Evolutionary conservation across 2,888 invertebrate genomes (phyloP).

Genomic region (Drosophila yooni): DNA sequence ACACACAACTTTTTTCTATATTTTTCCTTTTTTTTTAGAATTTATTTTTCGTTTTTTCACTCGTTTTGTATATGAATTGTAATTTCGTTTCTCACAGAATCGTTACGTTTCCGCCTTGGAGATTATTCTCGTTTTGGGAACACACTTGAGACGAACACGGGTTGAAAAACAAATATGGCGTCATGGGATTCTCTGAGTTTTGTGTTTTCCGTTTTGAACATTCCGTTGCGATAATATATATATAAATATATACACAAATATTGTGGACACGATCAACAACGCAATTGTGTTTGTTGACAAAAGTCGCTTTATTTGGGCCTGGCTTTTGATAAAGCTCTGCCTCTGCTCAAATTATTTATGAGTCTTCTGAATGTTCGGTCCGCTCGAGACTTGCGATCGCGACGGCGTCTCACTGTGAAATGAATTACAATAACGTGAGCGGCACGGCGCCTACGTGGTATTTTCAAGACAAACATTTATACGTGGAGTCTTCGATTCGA

Average conservation of each 20-base stretch:
- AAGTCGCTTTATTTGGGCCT: conserved; percentile 31
- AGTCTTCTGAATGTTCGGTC: conserved; percentile 23
- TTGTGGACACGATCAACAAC: conserved; percentile 13
- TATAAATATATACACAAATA: neutral
- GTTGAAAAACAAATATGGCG: conserved; percentile 81
- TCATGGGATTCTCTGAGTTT: conserved; percentile 64
- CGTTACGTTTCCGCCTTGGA: conserved; percentile 36
- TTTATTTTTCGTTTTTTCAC: conserved; percentile 33
- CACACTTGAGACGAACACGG: conserved; percentile 44
- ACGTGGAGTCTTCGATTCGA: conserved; percentile 2
- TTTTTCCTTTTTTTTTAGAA: conserved; percentile 28
- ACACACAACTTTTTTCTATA: conserved; percentile 13
- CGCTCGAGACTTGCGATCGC: conserved; percentile 74
- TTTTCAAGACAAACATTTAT: conserved; percentile 21
- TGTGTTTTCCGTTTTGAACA: conserved; percentile 57
- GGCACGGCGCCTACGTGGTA: conserved; percentile 65
- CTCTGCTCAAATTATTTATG: conserved; percentile 23
- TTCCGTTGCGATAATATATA: conserved; percentile 24
- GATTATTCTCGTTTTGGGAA: conserved; percentile 36
- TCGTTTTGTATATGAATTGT: conserved; percentile 34
- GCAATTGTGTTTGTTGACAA: conserved; percentile 23
- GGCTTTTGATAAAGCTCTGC: conserved; percentile 19
- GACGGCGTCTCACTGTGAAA: conserved; percentile 79
- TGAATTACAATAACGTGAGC: conserved; percentile 63
- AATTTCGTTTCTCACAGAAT: conserved; percentile 31